Base-by-base conservation (phyloP, 2,113 vertebrate genomes). In the Gnathonemus echidnorhynchus region DNA sequence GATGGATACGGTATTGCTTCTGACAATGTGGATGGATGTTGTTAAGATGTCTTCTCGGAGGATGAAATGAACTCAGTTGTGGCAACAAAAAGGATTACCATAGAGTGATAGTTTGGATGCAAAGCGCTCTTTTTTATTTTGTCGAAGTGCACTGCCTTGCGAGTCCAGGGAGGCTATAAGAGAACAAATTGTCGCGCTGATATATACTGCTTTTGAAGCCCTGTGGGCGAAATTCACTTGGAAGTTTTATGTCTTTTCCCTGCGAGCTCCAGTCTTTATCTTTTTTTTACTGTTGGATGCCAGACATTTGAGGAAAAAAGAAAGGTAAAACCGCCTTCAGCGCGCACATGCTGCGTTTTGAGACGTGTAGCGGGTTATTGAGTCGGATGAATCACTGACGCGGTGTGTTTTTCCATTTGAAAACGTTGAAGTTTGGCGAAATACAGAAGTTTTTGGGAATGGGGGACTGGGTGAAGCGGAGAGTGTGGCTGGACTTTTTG, bases 1-100 rank as follows among this genome's bases (percentile, higher is more conserved):
- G 96, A 97, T 92, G 95, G 95, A 97, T 97, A 97, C 94, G 94
- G 94, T 95, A 95, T 96, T 96, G 95, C 94, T 94, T 95, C 95
- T 96, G 95, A 97, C 96, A 97, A 97, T 97, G 96, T 97, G 96
- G 95, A 97, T 96, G 96, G 96, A 96, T 96, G 96, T 95, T 95
- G 95, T 96, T 95, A 97, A 97, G 96, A 97, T 97, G 96, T 97
- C 96, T 96, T 94, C 96, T 95, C 95, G 95, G 95, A 96, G 96
- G 96, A 96, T 96, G 96, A 96, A 96, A 96, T 95, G 95, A 94
- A 95, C 95, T 96, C 95, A 95, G 94, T 96, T 95, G 96, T 97
- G 96, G 95, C 95, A 95, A 95, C 95, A 96, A 96, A 95, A 96
- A 94, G 94, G 94, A 93, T 94, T 95, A 95, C 95, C 94, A 91